phyloP scores from a whole-genome alignment of 2,113 vertebrate genomes.

The Festucalex cinctus region DNA sequence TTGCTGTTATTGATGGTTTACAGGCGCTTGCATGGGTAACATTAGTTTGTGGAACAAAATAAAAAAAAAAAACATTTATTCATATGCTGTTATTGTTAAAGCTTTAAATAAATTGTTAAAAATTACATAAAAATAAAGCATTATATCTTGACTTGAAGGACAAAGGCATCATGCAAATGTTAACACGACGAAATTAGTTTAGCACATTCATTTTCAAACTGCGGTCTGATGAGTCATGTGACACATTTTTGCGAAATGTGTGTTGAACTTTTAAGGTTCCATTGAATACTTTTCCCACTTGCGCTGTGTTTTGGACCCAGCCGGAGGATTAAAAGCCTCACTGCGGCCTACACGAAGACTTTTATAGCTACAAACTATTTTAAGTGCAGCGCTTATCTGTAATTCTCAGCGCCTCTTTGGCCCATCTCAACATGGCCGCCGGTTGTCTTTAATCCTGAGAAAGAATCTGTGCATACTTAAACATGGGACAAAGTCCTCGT shows the following conservation, averaged over 20 bases:
- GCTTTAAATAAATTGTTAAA: too few relatives aligned
- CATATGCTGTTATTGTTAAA: background rate
- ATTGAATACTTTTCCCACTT: background rate
- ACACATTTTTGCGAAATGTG: too few relatives aligned
- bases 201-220: too few relatives aligned
- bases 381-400: slow-evolving; percentile 34
- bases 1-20: slow-evolving; percentile 40
- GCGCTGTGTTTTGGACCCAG: slow-evolving; percentile 2
- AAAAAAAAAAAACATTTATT: background rate
- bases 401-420: slow-evolving; percentile 30
- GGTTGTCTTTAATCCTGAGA: slow-evolving; percentile 51
- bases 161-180: background rate
- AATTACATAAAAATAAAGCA: background rate
- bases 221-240: too few relatives aligned
- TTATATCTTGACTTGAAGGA: background rate
- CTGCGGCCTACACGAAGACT: slow-evolving; percentile 8
- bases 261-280: background rate
- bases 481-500: slow-evolving; percentile 44
- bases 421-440: slow-evolving; percentile 41
- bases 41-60: background rate
- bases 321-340: slow-evolving; percentile 4
- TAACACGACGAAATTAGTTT: too few relatives aligned
- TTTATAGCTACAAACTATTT: slow-evolving; percentile 42
- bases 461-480: slow-evolving; percentile 47
- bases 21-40: slow-evolving; percentile 12